Evolutionary conservation across 2,888 invertebrate species (phyloP).

Genomic region (Aphidoletes aphidimyza): DNA sequence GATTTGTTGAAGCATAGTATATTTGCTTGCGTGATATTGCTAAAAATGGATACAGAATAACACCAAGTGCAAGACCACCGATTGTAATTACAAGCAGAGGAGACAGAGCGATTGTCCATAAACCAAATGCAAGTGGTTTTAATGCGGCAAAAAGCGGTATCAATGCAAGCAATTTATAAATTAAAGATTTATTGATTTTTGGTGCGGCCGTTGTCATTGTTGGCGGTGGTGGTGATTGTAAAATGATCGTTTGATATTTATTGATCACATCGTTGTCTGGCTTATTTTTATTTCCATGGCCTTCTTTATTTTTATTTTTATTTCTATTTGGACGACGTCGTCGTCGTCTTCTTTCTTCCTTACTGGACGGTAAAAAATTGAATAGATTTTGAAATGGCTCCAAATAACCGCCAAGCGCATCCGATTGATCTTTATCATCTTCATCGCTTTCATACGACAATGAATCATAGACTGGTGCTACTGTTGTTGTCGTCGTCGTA

Average conservation of each 20-base stretch:
- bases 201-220: background rate
- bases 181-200: background rate
- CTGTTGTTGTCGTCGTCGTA: background rate
- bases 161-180: constrained; percentile 61
- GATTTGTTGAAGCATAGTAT: background rate
- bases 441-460: constrained; percentile 9
- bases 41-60: constrained; percentile 74
- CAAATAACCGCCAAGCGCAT: background rate
- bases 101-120: constrained; percentile 72
- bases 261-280: background rate
- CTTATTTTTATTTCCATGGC: background rate
- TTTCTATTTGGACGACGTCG: background rate
- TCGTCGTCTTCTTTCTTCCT: background rate
- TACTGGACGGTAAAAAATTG: background rate
- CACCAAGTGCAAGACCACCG: constrained; percentile 71
- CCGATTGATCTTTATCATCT: background rate
- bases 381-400: background rate
- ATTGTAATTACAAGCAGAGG: constrained; percentile 74
- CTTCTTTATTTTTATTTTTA: background rate
- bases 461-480: background rate
- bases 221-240: constrained; percentile 30
- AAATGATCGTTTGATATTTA: constrained; percentile 34
- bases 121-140: constrained; percentile 71
- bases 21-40: constrained; percentile 65
- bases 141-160: constrained; percentile 68